phyloP scores from a whole-genome alignment of 1,140 invertebrate genomes.

The Lordiphosa stackelbergi region DNA sequence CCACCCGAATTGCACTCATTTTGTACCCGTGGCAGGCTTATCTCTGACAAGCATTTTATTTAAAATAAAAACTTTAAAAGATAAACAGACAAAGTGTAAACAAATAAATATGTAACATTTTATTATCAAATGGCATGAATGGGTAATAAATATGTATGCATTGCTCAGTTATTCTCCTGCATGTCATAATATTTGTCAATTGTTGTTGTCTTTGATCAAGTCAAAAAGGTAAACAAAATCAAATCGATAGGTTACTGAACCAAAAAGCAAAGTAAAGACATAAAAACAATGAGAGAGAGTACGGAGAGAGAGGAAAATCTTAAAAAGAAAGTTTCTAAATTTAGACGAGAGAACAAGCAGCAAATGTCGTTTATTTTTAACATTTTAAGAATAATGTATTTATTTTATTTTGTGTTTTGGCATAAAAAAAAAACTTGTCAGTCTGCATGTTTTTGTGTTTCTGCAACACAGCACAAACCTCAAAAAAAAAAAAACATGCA shows the following conservation, averaged over 20 bases:
- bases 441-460: constrained; percentile 39
- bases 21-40: constrained; percentile 1
- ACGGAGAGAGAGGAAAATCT: constrained; percentile 16
- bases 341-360: constrained; percentile 38
- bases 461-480: constrained; percentile 46
- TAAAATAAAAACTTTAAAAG: too few relatives aligned
- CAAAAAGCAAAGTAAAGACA: constrained; percentile 24
- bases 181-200: constrained; percentile 11
- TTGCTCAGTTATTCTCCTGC: not conserved
- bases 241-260: constrained; percentile 65
- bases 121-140: constrained; percentile 2
- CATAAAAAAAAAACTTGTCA: constrained; percentile 40
- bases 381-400: constrained; percentile 19
- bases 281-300: constrained; percentile 1
- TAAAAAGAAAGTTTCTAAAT: constrained; percentile 46
- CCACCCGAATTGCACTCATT: constrained; percentile 1
- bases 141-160: not conserved
- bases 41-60: constrained; percentile 3
- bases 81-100: not conserved
- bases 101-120: constrained; percentile 4
- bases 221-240: constrained; percentile 38
- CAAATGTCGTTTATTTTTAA: constrained; percentile 38
- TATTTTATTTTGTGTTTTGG: constrained; percentile 3
- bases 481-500: constrained; percentile 24
- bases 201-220: constrained; percentile 15